phyloP scores from a whole-genome alignment of 2,113 vertebrate species.

The Leucopternis melanops region DNA sequence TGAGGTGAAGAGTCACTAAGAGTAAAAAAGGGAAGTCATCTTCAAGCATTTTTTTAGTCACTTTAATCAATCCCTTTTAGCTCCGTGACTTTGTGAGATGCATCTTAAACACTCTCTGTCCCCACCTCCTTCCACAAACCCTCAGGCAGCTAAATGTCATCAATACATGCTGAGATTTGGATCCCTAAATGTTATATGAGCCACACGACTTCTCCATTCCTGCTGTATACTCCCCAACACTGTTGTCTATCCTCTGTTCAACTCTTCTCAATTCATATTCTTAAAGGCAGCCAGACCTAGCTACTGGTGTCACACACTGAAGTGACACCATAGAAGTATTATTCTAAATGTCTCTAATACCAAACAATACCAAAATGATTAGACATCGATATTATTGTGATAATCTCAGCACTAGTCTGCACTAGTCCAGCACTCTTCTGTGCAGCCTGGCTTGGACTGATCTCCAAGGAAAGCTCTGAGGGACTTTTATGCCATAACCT shows the following conservation, averaged over 20 bases:
- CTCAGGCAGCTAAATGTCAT: not conserved
- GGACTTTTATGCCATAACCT: not conserved
- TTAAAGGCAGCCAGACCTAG: not conserved
- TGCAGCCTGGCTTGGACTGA: not conserved
- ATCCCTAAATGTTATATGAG: not conserved
- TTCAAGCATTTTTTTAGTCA: not conserved
- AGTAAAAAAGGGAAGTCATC: not conserved
- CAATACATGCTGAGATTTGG: not conserved
- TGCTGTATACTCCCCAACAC: not conserved
- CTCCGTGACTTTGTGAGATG: not conserved
- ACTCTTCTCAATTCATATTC: not conserved
- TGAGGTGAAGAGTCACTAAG: not conserved
- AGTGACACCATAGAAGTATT: not conserved
- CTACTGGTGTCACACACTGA: not conserved
- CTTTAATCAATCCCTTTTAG: not conserved
- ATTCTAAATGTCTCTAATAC: not conserved
- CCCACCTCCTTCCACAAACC: not conserved
- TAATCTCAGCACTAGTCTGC: not conserved
- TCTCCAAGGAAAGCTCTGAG: not conserved
- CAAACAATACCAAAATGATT: not conserved
- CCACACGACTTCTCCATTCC: not conserved
- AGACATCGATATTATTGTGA: not conserved
- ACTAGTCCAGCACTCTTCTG: not conserved
- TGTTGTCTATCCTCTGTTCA: not conserved
- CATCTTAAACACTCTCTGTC: not conserved